A percentile compares a stretch with the other conserved stretches of the same genome.
Conservation (phyloP, 2,888 invertebrate species). For the Melinaea marsaeus region DNA sequence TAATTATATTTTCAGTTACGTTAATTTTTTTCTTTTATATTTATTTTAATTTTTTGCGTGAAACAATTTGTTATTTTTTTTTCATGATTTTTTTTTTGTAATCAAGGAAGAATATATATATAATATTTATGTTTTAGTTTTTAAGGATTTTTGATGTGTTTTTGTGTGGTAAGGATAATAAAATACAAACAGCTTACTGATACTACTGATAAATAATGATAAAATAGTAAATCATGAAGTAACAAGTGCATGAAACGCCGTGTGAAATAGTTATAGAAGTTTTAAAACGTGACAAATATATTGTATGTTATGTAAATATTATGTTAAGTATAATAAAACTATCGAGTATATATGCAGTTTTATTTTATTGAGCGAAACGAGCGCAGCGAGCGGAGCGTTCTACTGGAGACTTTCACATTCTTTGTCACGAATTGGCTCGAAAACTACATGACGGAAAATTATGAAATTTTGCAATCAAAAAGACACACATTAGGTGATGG, state of each 20-base stretch:
- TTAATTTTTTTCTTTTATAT: slow-evolving; percentile 4
- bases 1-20: too few species aligned
- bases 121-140: not conserved
- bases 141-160: not conserved
- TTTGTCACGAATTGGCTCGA: too few species aligned
- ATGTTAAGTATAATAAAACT: slow-evolving; percentile 42
- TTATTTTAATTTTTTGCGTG: not conserved
- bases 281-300: slow-evolving; percentile 37
- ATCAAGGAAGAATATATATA: not conserved
- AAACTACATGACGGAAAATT: too few species aligned
- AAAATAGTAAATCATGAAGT: not conserved
- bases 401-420: too few species aligned
- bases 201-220: not conserved
- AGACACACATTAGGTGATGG: too few species aligned
- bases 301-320: slow-evolving; percentile 43
- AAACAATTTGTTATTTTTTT: slow-evolving; percentile 7
- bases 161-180: slow-evolving; percentile 4
- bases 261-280: slow-evolving; percentile 24
- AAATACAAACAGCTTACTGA: too few species aligned
- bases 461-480: too few species aligned
- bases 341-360: slow-evolving; percentile 32
- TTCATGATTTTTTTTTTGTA: not conserved
- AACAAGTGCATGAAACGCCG: too few species aligned
- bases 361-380: not conserved
- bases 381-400: too few species aligned